Base-by-base conservation (phyloP, 2,797 vertebrate species). In the Poecile montanus region DNA sequence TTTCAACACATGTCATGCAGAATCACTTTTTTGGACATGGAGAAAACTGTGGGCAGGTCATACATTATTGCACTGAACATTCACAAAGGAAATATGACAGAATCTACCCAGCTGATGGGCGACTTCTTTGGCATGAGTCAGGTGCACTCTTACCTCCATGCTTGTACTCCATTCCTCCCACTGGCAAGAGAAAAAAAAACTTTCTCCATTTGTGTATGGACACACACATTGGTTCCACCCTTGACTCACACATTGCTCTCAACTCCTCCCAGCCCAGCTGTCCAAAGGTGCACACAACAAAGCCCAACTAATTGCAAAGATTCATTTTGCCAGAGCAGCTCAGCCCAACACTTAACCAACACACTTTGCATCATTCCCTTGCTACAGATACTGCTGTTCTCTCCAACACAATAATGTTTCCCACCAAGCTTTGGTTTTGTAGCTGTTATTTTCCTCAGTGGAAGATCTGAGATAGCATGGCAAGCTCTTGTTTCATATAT, bases 241-340 rank as follows among this genome's bases (percentile, higher is more conserved):
- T 58, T 92, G 89, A 95, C 61, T 95, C 95, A 92, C 45, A 68
- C 27, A 18, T 40, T 54, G 45, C 51, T 81, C 85, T 67, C 29
- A 6, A 56, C 51, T 88, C 53, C 51, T 78, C 60, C 70, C 62
- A 91, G 68, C 57, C 53, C 48, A 90, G 34, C 38, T 80, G 62
- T 58, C 38, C 14, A 0, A 81, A 72, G 66, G 48, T 70, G 51
- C 58, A 73, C 56, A 78, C 40, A 83, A 44, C 60, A 65, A 93
- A 95, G 61, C 29, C 25, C 48, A 45, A 32, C 23, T 56, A 62
- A 85, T 34, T 84, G 76, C 40, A 70, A 76, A 85, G 44, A 56
- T 50, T 70, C 23, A 4, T n/a, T 83, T 73, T 50, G n/a, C n/a
- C 38, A 38, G 8, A 48, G 10, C 3, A 45, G 25, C 74, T 77